phyloP scores from a whole-genome alignment of 2,888 invertebrate species.

The Halictus quadricinctus region DNA sequence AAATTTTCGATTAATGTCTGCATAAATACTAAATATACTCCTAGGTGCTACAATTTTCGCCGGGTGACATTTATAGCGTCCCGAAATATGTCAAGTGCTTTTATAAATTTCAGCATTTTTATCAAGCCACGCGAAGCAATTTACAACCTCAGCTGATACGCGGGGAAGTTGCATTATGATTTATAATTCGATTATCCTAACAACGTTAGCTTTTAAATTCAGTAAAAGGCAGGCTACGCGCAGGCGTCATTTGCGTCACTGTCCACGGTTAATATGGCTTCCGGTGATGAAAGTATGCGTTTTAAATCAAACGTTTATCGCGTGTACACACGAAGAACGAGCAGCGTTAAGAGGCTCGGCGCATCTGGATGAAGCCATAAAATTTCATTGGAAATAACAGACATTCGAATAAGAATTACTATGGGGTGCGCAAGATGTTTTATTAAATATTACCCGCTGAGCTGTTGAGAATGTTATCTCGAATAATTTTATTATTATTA shows the following conservation, averaged over 20 bases:
- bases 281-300: not conserved
- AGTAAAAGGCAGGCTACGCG: not conserved
- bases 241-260: not conserved
- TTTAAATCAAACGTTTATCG: not conserved
- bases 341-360: not conserved
- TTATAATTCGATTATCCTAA: constrained; percentile 34
- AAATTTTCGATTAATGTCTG: not conserved
- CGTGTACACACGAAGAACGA: not conserved
- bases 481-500: constrained; percentile 12
- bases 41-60: not conserved
- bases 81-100: not conserved
- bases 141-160: not conserved
- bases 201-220: not conserved
- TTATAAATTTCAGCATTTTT: not conserved
- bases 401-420: not conserved
- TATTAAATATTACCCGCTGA: constrained; percentile 5
- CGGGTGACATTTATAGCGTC: not conserved
- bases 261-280: not conserved
- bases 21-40: not conserved
- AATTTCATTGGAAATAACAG: constrained; percentile 2
- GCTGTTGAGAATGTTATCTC: not conserved
- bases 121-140: not conserved
- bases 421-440: not conserved
- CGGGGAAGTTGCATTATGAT: not conserved
- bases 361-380: not conserved